phyloP scores from a whole-genome alignment of 2,797 vertebrate genomes.

The Malurus splendens region DNA sequence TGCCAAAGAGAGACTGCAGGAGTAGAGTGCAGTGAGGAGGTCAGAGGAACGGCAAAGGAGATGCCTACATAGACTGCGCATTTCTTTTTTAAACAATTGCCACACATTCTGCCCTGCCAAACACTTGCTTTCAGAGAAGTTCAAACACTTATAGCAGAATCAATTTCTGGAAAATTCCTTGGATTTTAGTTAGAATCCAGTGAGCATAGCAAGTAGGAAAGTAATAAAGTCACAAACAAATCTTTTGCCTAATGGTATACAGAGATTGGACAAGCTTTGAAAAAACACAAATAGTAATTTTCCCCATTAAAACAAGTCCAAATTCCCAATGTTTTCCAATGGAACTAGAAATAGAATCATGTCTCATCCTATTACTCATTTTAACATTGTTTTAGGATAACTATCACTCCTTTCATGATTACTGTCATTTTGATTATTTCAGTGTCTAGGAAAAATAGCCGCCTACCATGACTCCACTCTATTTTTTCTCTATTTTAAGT shows the following conservation, averaged over 20 bases:
- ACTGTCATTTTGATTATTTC: slow-evolving; percentile 11
- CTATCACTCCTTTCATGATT: not conserved
- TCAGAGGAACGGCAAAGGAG: not conserved
- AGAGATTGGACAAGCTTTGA: not conserved
- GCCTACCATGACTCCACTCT: not conserved
- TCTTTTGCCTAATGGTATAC: not conserved
- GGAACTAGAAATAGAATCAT: not conserved
- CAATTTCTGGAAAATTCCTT: not conserved
- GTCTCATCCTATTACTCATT: not conserved
- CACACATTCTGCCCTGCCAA: not conserved
- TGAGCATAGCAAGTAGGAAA: not conserved
- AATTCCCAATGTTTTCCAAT: not conserved
- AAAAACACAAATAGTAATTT: not conserved
- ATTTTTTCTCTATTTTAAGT: not conserved
- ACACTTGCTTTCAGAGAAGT: not conserved
- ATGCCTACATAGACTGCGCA: not conserved
- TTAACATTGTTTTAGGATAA: not conserved
- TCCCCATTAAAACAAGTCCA: not conserved
- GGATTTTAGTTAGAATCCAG: not conserved
- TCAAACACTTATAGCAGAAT: not conserved
- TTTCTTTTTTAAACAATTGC: not conserved
- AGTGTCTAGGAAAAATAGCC: not conserved
- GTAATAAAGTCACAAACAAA: not conserved
- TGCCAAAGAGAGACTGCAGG: not conserved
- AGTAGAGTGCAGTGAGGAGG: not conserved